Base-by-base conservation (phyloP, 2,797 vertebrate species). In the Tachyglossus aculeatus region DNA sequence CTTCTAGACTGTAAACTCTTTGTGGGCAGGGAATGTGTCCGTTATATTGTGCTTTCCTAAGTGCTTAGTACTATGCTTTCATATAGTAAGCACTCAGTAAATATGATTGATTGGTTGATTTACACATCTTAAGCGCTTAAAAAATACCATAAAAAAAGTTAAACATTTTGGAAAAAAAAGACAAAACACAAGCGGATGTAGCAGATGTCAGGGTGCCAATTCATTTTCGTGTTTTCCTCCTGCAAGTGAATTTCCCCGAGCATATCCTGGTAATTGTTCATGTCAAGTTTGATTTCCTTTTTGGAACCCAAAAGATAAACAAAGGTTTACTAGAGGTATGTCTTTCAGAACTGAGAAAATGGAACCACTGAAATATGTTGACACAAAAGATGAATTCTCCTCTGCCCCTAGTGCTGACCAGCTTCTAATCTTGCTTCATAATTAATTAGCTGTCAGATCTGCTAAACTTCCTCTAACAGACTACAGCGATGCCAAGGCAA, bases 391-490 rank as follows among this genome's bases (percentile, higher is more conserved):
- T 88, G 85, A 86, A 83, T 88, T 82, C 72, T 79, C 81, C 37
- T 74, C 65, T 76, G 81, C 81, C 47, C 68, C 56, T 7, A 57
- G 61, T 74, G 72, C 71, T 79, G 88, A 79, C 88, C 84, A 77
- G 69, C 80, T 68, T 80, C 75, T 85, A 75, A 70, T 85, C 86
- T 82, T 48, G 71, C 78, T 80, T 68, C 67, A 57, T 90, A 91
- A 92, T 93, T 93, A 92, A 93, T 93, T 90, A 90, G 88, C 91
- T 92, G 91, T 90, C 93, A 91, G 88, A 79, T 83, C 75, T 75
- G 75, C 85, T 91, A 81, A 90, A 81, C 52, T 53, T 83, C 81
- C 41, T 38, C 31, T 51, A 84, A 81, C 1, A 25, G 80, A 74
- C 83, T 83, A 67, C 74, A 60, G 82, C 85, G 84, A 86, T 48